phyloP scores from a whole-genome alignment of 2,113 vertebrate species.

The Planiliza haematocheilus region DNA sequence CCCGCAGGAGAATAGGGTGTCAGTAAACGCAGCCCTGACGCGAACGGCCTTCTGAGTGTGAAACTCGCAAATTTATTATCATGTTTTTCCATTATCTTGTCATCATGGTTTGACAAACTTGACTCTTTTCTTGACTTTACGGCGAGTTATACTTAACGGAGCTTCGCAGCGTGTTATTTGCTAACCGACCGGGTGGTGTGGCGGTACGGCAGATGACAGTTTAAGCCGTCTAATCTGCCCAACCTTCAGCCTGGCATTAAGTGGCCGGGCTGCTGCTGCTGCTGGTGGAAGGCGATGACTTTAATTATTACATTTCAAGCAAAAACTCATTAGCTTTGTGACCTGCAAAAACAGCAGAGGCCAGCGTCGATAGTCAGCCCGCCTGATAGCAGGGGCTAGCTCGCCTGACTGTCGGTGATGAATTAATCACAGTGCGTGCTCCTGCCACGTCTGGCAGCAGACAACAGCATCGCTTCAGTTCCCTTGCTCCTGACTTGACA shows the following conservation, averaged over 20 bases:
- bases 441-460: conserved; percentile 28
- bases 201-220: conserved; percentile 42
- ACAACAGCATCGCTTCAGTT: conserved; percentile 32
- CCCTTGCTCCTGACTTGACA: conserved; percentile 18
- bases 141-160: neutral
- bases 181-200: neutral
- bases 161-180: conserved; percentile 3
- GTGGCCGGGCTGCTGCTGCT: conserved; percentile 3
- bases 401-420: conserved; percentile 49
- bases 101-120: neutral
- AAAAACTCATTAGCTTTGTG: conserved; percentile 67
- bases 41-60: conserved; percentile 4
- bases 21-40: conserved; percentile 14
- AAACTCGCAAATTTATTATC: conserved; percentile 13
- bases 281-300: conserved; percentile 43
- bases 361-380: conserved; percentile 39
- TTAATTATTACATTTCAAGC: conserved; percentile 67
- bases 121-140: neutral
- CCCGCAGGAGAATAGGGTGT: conserved; percentile 16
- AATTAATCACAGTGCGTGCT: conserved; percentile 54
- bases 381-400: conserved; percentile 46
- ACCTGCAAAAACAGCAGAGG: conserved; percentile 55
- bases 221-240: conserved; percentile 50
- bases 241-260: conserved; percentile 53
- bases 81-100: conserved; percentile 3